Evolutionary conservation across 2,888 invertebrate genomes (phyloP).

Genomic region (Pyrocoelia pectoralis): DNA sequence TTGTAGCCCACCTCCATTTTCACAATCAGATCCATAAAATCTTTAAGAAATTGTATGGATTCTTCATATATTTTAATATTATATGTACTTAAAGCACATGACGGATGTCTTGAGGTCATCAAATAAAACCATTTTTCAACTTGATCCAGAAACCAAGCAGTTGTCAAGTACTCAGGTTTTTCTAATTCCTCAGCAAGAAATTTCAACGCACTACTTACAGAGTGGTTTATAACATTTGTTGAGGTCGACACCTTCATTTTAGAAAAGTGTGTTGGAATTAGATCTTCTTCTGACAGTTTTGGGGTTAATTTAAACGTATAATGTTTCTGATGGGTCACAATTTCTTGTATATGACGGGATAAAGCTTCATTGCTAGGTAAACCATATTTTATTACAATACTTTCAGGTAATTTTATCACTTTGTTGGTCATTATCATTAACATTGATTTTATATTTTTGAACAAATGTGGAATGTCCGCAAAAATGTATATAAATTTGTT

Average conservation of each 20-base stretch:
- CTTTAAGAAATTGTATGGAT: neutral
- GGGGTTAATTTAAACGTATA: constrained; percentile 4
- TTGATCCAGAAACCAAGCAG: constrained; percentile 8
- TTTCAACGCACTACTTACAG: constrained; percentile 8
- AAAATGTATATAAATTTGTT: neutral
- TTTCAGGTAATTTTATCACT: neutral
- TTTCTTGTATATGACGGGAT: neutral
- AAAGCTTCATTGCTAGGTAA: neutral
- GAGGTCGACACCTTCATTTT: constrained; percentile 9
- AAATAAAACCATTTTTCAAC: constrained; percentile 4
- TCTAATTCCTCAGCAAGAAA: constrained; percentile 2
- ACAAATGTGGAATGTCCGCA: constrained; percentile 15
- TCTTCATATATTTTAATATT: neutral
- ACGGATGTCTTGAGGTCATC: constrained; percentile 11
- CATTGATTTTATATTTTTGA: constrained; percentile 16
- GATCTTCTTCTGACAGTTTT: constrained; percentile 4
- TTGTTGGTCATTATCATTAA: constrained; percentile 2
- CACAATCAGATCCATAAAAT: neutral
- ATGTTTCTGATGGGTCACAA: neutral
- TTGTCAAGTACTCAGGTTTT: neutral
- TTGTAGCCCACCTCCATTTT: neutral
- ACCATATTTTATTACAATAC: neutral
- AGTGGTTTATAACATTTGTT: constrained; percentile 5
- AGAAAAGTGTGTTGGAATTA: neutral
- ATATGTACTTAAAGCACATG: neutral